A percentile compares a stretch with the other conserved stretches of the same genome.
These are phyloP conservation scores for Anas platyrhynchos DNA, from an alignment of 2,113 vertebrate species.

Conservation along the genomic window DNA sequence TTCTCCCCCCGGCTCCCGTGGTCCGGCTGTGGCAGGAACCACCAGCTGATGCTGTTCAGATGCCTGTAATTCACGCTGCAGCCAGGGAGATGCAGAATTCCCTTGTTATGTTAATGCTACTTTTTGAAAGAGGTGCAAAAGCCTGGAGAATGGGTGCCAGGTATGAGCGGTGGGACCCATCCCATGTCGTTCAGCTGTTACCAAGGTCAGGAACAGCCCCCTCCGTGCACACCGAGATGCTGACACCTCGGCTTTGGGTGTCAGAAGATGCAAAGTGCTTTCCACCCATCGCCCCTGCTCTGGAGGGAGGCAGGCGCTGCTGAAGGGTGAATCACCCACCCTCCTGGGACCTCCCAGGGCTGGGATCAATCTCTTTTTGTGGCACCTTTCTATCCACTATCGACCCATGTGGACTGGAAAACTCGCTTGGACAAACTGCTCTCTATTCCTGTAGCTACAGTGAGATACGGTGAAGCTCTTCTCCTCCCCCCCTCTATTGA, in stretches of 20 bases:
- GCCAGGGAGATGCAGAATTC: neutral
- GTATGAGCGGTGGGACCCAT: fast-evolving
- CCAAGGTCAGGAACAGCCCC: neutral
- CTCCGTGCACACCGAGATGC: neutral
- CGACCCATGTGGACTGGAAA: neutral
- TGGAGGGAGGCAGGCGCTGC: neutral
- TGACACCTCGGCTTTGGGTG: neutral
- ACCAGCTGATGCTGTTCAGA: fast-evolving
- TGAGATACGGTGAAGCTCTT: neutral
- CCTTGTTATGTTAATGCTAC: neutral
- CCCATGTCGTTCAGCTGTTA: fast-evolving
- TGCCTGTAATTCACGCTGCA: neutral
- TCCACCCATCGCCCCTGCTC: neutral
- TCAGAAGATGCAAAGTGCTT: neutral
- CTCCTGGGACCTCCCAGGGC: slow-evolving; percentile 34
- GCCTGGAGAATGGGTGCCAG: neutral
- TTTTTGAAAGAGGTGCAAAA: neutral
- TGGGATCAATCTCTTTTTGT: neutral
- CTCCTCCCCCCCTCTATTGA: neutral
- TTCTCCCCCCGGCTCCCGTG: neutral
- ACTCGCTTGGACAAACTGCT: neutral
- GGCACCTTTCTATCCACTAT: neutral
- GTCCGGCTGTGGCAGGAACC: neutral
- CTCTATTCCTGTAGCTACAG: neutral
- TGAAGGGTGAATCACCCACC: slow-evolving; percentile 6